These are phyloP conservation scores for Synanthedon tipuliformis DNA, from an alignment of 2,888 invertebrate species.

Conservation along the genomic window DNA sequence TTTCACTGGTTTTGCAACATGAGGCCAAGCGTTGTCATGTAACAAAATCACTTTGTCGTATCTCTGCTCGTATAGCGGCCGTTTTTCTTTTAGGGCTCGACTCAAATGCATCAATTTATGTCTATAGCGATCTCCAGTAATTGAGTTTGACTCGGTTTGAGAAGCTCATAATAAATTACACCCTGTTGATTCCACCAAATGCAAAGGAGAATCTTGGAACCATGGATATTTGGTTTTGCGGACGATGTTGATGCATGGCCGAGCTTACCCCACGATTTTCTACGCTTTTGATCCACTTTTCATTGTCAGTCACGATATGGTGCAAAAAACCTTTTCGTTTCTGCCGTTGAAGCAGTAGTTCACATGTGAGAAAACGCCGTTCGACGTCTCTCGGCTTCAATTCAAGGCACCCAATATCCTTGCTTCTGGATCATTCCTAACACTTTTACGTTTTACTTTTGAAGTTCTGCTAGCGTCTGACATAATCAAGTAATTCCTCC, in stretches of 20 bases:
- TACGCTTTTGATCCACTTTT: background rate
- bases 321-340: background rate
- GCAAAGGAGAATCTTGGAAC: no score
- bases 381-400: background rate
- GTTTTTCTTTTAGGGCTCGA: background rate
- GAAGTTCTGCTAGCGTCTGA: background rate
- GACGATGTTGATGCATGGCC: background rate
- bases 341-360: background rate
- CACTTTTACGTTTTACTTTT: background rate
- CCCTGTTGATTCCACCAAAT: no score
- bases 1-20: background rate
- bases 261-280: background rate
- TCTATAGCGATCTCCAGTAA: no score
- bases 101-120: background rate
- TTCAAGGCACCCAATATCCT: background rate
- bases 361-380: background rate
- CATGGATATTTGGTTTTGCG: background rate
- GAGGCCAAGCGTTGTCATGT: background rate
- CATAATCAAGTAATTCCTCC: background rate
- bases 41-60: no score
- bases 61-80: background rate
- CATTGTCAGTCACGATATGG: background rate
- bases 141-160: background rate
- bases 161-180: no score
- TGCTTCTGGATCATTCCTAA: background rate